Evolutionary conservation across 1,140 invertebrate genomes (phyloP), one percentile per base, ranked within the genome.

Genomic region (Macrobrachium rosenbergii): DNA sequence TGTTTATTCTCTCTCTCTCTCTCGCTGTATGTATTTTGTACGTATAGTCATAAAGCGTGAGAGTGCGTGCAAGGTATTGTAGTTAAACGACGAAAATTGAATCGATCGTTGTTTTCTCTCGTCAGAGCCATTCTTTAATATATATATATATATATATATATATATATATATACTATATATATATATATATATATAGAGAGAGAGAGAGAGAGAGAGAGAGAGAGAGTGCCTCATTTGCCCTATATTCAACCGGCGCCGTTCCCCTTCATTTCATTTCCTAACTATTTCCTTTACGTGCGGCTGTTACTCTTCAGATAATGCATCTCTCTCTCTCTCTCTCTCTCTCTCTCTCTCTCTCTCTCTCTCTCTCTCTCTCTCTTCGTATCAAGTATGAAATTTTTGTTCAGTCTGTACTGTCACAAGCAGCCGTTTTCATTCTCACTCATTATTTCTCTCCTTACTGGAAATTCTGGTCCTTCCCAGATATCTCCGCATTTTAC

Each of bases 261-360:
- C 58, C 73, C 73, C 58, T 23, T 52, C 58, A 37, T 23, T 75
- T 52, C 73, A 45, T 52, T 19, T 75, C 28, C 28, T 75, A 17
- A 37, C 23, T 23, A 37, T 67, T 67, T 23, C 64, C 64, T 67
- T 72, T 72, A 16, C 37, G 16, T 72, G n/a, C n/a, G 12, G 2
- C 67, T 10, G 21, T 28, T 72, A 19, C 37, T 37, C 19, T 72
- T 14, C 14, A 23, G 8, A 16, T 72, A 28, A 19, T 72, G 12
- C 16, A 12, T 72, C 67, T 72, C 67, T 72, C 67, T 72, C 67
- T 72, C 67, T 72, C 67, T 72, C 67, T 72, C 12, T 72, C 19
- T 72, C 67, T 19, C 67, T 72, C 19, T 69, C 67, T 69, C 67
- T 69, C 67, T 69, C 67, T 69, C 67, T 69, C 67, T 69, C 67